A percentile compares a stretch with the other conserved stretches of the same genome.
Conservation (phyloP, 2,797 vertebrate species). For the Micromesistius poutassou region DNA sequence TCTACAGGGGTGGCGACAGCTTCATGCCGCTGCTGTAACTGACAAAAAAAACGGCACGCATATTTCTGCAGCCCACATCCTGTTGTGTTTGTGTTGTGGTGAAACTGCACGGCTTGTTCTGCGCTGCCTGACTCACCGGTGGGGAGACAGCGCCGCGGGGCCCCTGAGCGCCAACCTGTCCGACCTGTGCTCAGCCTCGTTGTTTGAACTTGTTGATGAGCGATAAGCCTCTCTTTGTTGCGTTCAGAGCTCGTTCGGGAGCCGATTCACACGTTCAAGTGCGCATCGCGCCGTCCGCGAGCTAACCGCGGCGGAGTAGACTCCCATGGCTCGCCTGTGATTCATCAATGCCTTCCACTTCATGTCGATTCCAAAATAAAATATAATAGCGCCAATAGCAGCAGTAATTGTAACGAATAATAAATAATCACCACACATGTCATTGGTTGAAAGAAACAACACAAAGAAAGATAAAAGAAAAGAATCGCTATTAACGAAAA, state of each 20-base stretch:
- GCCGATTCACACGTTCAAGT: neutral
- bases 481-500: no score
- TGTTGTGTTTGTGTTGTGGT: slow-evolving; percentile 51
- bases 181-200: slow-evolving; percentile 20
- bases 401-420: neutral
- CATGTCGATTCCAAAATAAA: slow-evolving; percentile 62
- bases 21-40: slow-evolving; percentile 48
- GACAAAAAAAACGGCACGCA: slow-evolving; percentile 49
- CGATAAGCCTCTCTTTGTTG: slow-evolving; percentile 41
- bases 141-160: slow-evolving; percentile 42
- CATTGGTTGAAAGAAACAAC: neutral
- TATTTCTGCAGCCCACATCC: slow-evolving; percentile 63
- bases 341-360: slow-evolving; percentile 59
- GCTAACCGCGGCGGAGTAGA: neutral
- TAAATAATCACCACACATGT: neutral
- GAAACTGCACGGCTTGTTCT: slow-evolving; percentile 54
- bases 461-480: neutral
- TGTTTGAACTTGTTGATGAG: slow-evolving; percentile 47
- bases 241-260: slow-evolving; percentile 39
- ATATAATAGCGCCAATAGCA: neutral
- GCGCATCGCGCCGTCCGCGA: neutral
- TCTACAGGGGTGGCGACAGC: slow-evolving; percentile 54
- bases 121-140: slow-evolving; percentile 60
- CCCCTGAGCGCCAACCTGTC: neutral
- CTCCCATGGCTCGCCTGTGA: slow-evolving; percentile 31